A percentile compares a stretch with the other conserved stretches of the same genome.
These are phyloP conservation scores for Drosophila dunni DNA, from an alignment of 1,140 invertebrate genomes.

Conservation along the genomic window DNA sequence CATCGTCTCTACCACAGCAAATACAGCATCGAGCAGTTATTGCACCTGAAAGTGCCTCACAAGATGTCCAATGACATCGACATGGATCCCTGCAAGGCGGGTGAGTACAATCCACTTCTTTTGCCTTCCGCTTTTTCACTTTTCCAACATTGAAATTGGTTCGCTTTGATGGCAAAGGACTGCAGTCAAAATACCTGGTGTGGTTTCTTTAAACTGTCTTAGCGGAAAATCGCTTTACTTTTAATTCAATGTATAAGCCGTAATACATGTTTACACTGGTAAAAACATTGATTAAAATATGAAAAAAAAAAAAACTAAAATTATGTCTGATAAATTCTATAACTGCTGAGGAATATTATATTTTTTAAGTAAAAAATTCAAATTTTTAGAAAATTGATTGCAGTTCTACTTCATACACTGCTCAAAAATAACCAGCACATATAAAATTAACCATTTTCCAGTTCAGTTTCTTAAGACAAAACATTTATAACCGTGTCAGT, in stretches of 20 bases:
- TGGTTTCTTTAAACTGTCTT: slow-evolving; percentile 32
- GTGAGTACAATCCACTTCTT: slow-evolving; percentile 85
- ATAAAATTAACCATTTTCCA: too few relatives aligned
- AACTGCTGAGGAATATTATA: too few relatives aligned
- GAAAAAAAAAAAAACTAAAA: too few relatives aligned
- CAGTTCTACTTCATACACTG: neutral
- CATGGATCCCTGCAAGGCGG: slow-evolving; percentile 93
- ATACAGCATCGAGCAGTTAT: slow-evolving; percentile 89
- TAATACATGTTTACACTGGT: slow-evolving; percentile 1
- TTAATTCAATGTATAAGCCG: slow-evolving; percentile 45
- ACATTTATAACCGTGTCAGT: too few relatives aligned
- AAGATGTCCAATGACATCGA: slow-evolving; percentile 91
- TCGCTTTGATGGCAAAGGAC: neutral
- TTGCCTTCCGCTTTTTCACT: neutral
- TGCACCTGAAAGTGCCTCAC: slow-evolving; percentile 87
- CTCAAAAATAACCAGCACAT: too few relatives aligned
- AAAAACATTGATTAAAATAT: neutral
- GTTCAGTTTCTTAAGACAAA: too few relatives aligned
- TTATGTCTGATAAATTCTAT: too few relatives aligned
- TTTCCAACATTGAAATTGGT: neutral
- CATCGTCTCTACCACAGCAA: slow-evolving; percentile 82
- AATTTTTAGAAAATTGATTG: too few relatives aligned
- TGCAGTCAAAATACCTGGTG: slow-evolving; percentile 28
- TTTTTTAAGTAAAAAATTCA: too few relatives aligned
- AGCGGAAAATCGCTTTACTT: slow-evolving; percentile 30